Base-by-base conservation (phyloP, 2,797 vertebrate species). In the Astyanax mexicanus region DNA sequence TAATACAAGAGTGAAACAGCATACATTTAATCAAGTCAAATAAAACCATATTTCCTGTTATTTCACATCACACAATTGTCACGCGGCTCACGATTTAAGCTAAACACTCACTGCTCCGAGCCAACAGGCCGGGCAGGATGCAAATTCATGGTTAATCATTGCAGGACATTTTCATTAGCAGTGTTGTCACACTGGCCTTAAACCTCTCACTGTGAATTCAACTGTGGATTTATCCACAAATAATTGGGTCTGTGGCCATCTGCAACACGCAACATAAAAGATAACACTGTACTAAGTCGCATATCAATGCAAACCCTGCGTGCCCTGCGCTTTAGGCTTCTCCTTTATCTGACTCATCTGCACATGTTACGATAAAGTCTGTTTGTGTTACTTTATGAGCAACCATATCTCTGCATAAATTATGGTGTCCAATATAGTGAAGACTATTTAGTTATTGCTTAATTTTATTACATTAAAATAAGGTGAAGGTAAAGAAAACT, bases 211-310 rank as follows among this genome's bases (percentile, higher is more conserved):
- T 32, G 52, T 10, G 4, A 23, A 27, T 29, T 29, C 52, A 55
- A 1, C 25, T 15, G 9, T 52, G 49, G 3, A 23, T 55, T 55
- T 23, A 15, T 55, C 12, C n/a, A 2, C 10, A 52, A 52, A 4
- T 45, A 45, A 45, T 45, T 17, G 15, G 6, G 3, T 25, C 51
- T 12, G 49, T 51, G 19, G 23, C 23, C 51, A 52, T 25, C 51
- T 12, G 51, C 51, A 52, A 25, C 12, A 25, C 10, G 51, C 21
- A 52, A 51, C 51, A 52, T 25, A 51, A 52, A 25, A 73, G 35
- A 35, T 73, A 73, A 73, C 27, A 61, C 57, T 38, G 37, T 19
- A 29, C 45, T 62, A 8, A n/a, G 9, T 47, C 52, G 21, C 45
- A 64, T 6, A 52, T 32, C 49, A 58, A 25, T 66, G n/a, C n/a